Percentiles rank a stretch among this genome's conserved stretches.
Conservation (phyloP, 1,140 invertebrate genomes). For the Andrena cerasifolii region DNA sequence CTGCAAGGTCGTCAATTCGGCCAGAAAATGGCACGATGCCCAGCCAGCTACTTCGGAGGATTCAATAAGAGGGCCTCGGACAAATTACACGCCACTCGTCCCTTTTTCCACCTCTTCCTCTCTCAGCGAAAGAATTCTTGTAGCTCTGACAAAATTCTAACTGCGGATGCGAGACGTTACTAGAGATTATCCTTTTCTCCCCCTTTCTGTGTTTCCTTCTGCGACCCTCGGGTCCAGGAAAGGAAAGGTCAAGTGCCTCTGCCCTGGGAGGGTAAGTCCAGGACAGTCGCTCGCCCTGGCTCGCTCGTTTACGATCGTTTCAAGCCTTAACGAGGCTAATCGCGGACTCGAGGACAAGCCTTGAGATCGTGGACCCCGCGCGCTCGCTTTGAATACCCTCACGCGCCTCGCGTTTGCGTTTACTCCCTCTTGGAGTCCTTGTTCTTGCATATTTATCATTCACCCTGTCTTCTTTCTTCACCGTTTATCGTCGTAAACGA, state of each 20-base stretch:
- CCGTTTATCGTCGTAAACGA: neutral
- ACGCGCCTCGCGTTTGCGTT: conserved; percentile 24
- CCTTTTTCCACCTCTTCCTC: neutral
- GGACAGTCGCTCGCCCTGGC: conserved; percentile 29
- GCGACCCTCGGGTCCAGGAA: neutral
- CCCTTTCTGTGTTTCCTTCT: neutral
- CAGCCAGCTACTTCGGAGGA: conserved; percentile 25
- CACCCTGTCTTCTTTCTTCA: neutral
- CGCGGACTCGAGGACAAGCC: conserved; percentile 28
- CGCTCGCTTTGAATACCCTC: conserved; percentile 39
- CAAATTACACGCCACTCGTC: conserved; percentile 43
- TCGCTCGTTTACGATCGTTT: conserved; percentile 59
- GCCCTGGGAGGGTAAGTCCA: neutral
- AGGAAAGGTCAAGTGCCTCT: conserved; percentile 22
- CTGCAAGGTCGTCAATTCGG: no score
- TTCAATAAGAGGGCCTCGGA: conserved; percentile 47
- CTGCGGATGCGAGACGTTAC: conserved; percentile 37
- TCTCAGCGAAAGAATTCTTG: conserved; percentile 14
- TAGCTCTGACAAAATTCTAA: conserved; percentile 52
- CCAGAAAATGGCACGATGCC: neutral
- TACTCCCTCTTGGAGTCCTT: neutral
- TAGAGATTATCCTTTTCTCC: conserved; percentile 49
- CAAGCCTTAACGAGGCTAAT: conserved; percentile 65
- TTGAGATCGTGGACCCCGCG: conserved; percentile 14
- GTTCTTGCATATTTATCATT: conserved; percentile 14